Base-by-base conservation (phyloP, 2,888 invertebrate species). In the Melanostoma mellinum region DNA sequence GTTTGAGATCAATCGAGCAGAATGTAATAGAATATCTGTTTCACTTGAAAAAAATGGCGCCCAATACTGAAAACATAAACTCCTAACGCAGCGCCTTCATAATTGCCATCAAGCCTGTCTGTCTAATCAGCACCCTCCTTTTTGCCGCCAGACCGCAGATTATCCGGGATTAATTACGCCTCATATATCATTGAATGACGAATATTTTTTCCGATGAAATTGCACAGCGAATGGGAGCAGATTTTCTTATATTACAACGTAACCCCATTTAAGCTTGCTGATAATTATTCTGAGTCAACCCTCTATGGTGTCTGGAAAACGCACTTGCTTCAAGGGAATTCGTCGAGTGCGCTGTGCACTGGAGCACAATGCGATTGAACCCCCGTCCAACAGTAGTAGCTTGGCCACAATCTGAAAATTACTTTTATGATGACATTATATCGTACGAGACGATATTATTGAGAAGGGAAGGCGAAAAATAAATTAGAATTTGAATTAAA, bases 111-210 rank as follows among this genome's bases (percentile, higher is more conserved):
- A 10, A 6, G 6, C 2, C 33, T 33, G 36, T 5, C 61, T n/a
- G 38, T 36, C 74, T 53, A 82, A 82, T 82, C 73, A 77, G 63
- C 80, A 65, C 63, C 69, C 77, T 56, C 58, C 48, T 33, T 73
- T 40, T 10, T 50, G 10, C 36, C 6, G 58, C 36, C 3, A 63
- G 63, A 74, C 82, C 82, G 48, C 82, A 84, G 82, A 84, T 84
- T 84, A 84, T 78, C 82, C 78, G 53, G 85, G 80, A 85, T 86
- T 86, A 86, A 86, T 86, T 86, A 85, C 85, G 85, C 80, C 79
- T 85, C 85, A 86, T 86, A 85, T 85, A 86, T 86, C 85, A 86
- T 74, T 68, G 78, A 74, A 84, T 74, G 69, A 74, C 74, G 8
- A 50, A 50, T 30, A 53, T 50, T 65, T 67, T 60, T 65, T 72